These are phyloP conservation scores for Scolopax rusticola DNA, from an alignment of 2,797 vertebrate genomes.

Conservation along the genomic window DNA sequence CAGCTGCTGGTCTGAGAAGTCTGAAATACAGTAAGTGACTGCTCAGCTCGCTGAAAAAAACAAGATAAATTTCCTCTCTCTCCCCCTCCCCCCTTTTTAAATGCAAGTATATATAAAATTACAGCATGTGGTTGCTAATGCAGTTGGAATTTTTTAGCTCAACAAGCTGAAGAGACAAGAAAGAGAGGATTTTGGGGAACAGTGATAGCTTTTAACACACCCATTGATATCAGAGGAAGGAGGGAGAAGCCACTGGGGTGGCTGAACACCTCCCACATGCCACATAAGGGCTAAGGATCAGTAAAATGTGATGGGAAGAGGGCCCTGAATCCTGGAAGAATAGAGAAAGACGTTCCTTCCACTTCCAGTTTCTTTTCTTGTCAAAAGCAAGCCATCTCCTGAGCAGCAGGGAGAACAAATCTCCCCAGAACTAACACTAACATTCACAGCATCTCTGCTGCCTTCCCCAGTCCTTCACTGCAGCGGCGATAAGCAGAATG, in stretches of 20 bases:
- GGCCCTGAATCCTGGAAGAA: not conserved
- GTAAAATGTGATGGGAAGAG: not conserved
- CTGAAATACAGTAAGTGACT: not conserved
- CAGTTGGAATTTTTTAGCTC: not conserved
- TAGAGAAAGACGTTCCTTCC: not conserved
- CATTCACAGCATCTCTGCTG: not conserved
- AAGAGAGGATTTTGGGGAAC: not conserved
- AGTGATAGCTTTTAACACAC: not conserved
- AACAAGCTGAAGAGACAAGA: not conserved
- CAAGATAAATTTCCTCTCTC: too few relatives aligned
- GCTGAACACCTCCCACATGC: not conserved
- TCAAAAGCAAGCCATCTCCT: not conserved
- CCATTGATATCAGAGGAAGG: accelerated
- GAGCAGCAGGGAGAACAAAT: not conserved
- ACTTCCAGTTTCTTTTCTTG: not conserved
- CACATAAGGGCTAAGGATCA: not conserved
- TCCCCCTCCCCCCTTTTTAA: accelerated
- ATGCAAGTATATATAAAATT: not conserved
- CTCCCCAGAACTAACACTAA: not conserved
- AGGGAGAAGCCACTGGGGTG: not conserved
- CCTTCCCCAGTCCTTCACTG: not conserved
- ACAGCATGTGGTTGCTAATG: not conserved
- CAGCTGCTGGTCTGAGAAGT: not conserved
- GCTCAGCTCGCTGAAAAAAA: not conserved
- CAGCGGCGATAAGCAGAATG: not conserved